phyloP scores from a whole-genome alignment of 2,113 vertebrate genomes.

The Nanorana parkeri region DNA sequence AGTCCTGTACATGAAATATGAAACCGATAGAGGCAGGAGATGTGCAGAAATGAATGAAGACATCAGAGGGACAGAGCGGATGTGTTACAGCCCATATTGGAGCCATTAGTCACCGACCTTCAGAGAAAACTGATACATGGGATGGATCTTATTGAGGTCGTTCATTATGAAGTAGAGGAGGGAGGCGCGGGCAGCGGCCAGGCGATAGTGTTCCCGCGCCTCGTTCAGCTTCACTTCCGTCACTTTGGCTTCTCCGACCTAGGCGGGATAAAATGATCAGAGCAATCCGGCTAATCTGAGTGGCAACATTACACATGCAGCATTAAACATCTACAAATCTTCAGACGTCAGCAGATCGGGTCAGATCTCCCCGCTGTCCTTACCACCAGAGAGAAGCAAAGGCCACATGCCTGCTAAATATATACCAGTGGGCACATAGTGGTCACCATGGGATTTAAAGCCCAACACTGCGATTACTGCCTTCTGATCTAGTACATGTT shows the following conservation, averaged over 20 bases:
- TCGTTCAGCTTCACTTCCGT: slow-evolving; percentile 90
- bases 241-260: slow-evolving; percentile 92
- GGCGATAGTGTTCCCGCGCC: slow-evolving; percentile 90
- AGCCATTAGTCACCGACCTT: slow-evolving; percentile 71
- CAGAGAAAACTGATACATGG: slow-evolving; percentile 95
- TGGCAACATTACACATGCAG: too few relatives aligned
- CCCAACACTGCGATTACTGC: too few relatives aligned
- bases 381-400: too few relatives aligned
- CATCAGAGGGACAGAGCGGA: too few relatives aligned
- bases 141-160: slow-evolving; percentile 89
- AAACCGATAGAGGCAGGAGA: not conserved
- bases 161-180: slow-evolving; percentile 94
- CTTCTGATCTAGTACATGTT: too few relatives aligned
- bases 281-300: too few relatives aligned
- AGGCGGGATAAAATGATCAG: slow-evolving; percentile 49
- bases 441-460: too few relatives aligned
- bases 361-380: too few relatives aligned
- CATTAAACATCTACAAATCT: too few relatives aligned
- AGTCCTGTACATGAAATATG: not conserved
- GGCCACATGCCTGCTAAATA: too few relatives aligned
- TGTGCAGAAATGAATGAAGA: not conserved
- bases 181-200: slow-evolving; percentile 81
- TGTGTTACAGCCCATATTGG: not conserved
- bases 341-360: too few relatives aligned
- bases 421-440: too few relatives aligned